These are phyloP conservation scores for Poecilia latipinna DNA, from an alignment of 2,113 vertebrate genomes.

Conservation along the genomic window DNA sequence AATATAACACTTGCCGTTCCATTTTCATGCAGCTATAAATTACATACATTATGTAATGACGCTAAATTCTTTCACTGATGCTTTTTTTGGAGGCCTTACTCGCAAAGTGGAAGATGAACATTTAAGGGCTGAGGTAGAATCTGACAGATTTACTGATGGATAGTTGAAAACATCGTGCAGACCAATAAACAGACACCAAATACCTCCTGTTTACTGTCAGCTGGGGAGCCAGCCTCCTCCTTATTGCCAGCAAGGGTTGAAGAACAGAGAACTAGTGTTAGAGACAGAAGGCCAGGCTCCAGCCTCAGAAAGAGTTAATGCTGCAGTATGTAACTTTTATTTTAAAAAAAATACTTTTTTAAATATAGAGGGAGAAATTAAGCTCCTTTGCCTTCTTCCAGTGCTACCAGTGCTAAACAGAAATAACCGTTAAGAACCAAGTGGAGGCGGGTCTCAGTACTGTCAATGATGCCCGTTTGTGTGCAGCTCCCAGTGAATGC, in stretches of 20 bases:
- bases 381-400: too few species aligned
- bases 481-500: too few species aligned
- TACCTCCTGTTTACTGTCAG: conserved; percentile 82
- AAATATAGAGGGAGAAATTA: too few species aligned
- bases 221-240: conserved; percentile 75
- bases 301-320: conserved; percentile 36
- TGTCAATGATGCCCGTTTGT: too few species aligned
- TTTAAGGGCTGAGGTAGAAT: conserved; percentile 4
- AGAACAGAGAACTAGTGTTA: conserved; percentile 62
- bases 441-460: too few species aligned
- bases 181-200: conserved; percentile 58
- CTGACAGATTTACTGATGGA: conserved; percentile 22
- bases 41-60: neutral
- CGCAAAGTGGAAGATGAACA: conserved; percentile 17
- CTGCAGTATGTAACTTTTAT: too few species aligned
- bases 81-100: neutral
- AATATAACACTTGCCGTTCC: too few species aligned
- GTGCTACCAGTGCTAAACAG: too few species aligned
- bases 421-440: too few species aligned
- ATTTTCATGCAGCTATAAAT: too few species aligned
- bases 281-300: conserved; percentile 25
- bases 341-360: too few species aligned
- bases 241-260: conserved; percentile 71
- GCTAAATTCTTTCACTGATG: neutral
- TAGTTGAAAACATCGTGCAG: conserved; percentile 26